Percentiles rank a stretch among this genome's conserved stretches.
phyloP scores from a whole-genome alignment of 2,888 invertebrate genomes.

The Pherbina coryleti region DNA sequence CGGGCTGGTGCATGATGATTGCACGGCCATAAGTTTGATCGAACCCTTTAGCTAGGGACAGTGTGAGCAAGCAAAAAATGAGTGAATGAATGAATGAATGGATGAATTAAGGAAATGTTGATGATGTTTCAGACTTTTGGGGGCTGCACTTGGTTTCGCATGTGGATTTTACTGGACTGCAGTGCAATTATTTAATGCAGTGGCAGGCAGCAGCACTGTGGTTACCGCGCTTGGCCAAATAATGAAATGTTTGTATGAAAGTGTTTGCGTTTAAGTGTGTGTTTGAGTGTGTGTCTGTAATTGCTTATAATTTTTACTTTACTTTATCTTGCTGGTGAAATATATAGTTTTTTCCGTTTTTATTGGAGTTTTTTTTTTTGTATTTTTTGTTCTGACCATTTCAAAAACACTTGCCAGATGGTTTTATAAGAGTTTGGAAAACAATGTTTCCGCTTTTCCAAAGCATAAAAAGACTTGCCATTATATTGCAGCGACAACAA shows the following conservation, averaged over 20 bases:
- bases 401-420: constrained; percentile 15
- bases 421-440: background rate
- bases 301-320: constrained; percentile 29
- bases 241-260: constrained; percentile 1
- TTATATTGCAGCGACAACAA: background rate
- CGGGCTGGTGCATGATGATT: constrained; percentile 21
- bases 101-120: constrained; percentile 44
- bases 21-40: constrained; percentile 42
- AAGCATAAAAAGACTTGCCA: background rate
- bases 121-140: constrained; percentile 38
- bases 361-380: background rate
- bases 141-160: constrained; percentile 31
- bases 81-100: constrained; percentile 37
- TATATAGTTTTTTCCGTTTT: background rate
- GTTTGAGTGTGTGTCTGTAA: constrained; percentile 11
- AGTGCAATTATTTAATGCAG: constrained; percentile 37
- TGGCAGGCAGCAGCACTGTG: constrained; percentile 17
- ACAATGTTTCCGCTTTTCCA: constrained; percentile 26
- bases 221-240: constrained; percentile 3
- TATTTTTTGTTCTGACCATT: background rate
- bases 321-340: background rate
- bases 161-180: constrained; percentile 41
- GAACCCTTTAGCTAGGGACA: constrained; percentile 38
- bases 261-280: background rate
- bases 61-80: constrained; percentile 36